Evolutionary conservation across 2,797 vertebrate genomes (phyloP).

Genomic region (Tiaroga cobitis): DNA sequence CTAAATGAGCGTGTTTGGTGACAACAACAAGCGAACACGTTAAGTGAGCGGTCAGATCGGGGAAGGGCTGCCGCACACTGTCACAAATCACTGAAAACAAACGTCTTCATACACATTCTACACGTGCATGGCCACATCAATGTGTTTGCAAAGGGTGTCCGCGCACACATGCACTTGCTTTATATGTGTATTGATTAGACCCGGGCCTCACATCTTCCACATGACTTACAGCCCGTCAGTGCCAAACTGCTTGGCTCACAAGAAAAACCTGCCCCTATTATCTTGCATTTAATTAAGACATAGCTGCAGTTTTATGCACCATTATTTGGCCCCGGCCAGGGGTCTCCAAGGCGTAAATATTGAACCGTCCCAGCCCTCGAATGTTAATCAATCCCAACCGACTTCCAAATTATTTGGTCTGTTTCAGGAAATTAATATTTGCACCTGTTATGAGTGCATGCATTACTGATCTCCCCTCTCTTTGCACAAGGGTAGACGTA

Average conservation of each 20-base stretch:
- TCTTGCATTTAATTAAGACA: conserved; percentile 87
- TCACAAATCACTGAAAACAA: conserved; percentile 55
- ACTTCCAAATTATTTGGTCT: conserved; percentile 84
- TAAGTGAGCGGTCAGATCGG: conserved; percentile 17
- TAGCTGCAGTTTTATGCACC: conserved; percentile 79
- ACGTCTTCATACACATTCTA: conserved; percentile 28
- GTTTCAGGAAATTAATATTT: conserved; percentile 85
- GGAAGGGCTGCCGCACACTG: conserved; percentile 19
- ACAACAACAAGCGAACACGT: conserved; percentile 33
- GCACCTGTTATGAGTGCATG: conserved; percentile 64
- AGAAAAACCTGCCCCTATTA: conserved; percentile 77
- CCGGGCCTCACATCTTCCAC: conserved; percentile 78
- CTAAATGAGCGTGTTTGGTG: conserved; percentile 52
- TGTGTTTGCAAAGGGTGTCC: conserved; percentile 29
- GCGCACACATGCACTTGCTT: conserved; percentile 61
- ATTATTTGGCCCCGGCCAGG: conserved; percentile 80
- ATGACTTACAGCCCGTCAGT: conserved; percentile 80
- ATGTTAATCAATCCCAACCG: conserved; percentile 85
- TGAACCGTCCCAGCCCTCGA: conserved; percentile 74
- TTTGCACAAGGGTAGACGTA: conserved; percentile 64
- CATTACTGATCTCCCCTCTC: conserved; percentile 66
- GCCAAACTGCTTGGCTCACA: conserved; percentile 79
- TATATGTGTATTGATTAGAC: conserved; percentile 85
- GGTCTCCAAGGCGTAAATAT: conserved; percentile 84
- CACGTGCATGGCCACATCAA: not conserved